Conservation (phyloP, 2,113 vertebrate species). For the Plotosus lineatus region DNA sequence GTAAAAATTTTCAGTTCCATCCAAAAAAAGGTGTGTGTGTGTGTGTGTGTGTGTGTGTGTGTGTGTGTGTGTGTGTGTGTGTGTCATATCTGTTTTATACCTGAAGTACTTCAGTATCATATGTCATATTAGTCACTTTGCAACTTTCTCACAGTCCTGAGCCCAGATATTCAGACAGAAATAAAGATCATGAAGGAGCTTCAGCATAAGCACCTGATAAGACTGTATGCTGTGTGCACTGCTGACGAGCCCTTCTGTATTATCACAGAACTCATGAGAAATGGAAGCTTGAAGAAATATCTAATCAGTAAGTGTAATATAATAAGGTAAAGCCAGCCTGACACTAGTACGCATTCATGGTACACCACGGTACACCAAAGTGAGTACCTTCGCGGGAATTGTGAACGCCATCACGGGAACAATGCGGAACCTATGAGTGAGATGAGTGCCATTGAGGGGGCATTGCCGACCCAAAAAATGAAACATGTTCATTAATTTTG, state of each 20-base stretch:
- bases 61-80: neutral
- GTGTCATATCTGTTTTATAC: neutral
- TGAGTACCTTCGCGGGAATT: no score
- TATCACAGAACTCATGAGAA: conserved; percentile 61
- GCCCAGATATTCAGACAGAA: conserved; percentile 51
- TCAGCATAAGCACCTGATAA: conserved; percentile 55
- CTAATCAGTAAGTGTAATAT: conserved; percentile 51
- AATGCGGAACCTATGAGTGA: no score
- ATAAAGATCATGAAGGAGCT: conserved; percentile 61
- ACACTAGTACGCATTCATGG: no score
- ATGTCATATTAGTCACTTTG: neutral
- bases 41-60: neutral
- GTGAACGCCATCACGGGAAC: no score
- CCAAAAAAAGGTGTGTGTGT: neutral
- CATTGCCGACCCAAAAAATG: no score
- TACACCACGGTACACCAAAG: no score
- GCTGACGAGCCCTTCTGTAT: conserved; percentile 54
- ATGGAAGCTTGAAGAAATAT: conserved; percentile 57
- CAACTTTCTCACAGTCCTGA: conserved; percentile 30
- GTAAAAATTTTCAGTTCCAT: conserved; percentile 35
- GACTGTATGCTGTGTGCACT: conserved; percentile 59
- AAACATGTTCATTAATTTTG: no score
- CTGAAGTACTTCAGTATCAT: neutral
- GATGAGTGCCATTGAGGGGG: no score
- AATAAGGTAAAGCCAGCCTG: no score